A percentile compares a stretch with the other conserved stretches of the same genome.
Evolutionary conservation across 2,888 invertebrate species (phyloP).

Genomic region (Plemyria rubiginata): DNA sequence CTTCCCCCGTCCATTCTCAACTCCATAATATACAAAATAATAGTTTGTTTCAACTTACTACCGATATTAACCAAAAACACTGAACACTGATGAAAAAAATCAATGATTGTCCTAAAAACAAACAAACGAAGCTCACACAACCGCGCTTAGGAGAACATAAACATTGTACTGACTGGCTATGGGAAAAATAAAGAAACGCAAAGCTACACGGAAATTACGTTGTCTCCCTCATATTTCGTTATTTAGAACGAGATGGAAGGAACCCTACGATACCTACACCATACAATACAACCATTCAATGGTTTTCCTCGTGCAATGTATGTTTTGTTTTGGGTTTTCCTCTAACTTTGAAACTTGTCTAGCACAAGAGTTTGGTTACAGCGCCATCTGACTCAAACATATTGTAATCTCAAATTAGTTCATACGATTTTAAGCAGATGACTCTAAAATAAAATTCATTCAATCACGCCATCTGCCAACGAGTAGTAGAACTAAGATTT

Average conservation of each 20-base stretch:
- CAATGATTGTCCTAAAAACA: constrained; percentile 5
- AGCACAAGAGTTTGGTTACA: not conserved
- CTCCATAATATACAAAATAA: not conserved
- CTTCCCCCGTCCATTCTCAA: not conserved
- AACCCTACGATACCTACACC: not conserved
- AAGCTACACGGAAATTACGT: constrained; percentile 8
- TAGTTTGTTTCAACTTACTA: not conserved
- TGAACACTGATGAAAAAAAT: no score
- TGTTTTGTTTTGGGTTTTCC: constrained; percentile 14
- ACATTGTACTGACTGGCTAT: constrained; percentile 27
- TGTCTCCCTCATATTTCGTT: constrained; percentile 21
- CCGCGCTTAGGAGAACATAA: constrained; percentile 21
- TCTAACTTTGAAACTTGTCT: not conserved
- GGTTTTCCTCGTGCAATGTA: not conserved
- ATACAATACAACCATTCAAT: not conserved
- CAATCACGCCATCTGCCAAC: not conserved
- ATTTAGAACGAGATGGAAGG: constrained; percentile 28
- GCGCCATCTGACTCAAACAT: not conserved
- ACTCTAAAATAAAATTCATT: not conserved
- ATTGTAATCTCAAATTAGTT: not conserved
- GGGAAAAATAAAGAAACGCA: constrained; percentile 1
- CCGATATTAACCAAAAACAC: constrained; percentile 13
- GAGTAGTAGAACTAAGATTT: not conserved
- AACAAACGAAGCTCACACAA: constrained; percentile 23
- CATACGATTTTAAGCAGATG: not conserved